phyloP scores from a whole-genome alignment of 2,797 vertebrate genomes.

The Alauda arvensis region DNA sequence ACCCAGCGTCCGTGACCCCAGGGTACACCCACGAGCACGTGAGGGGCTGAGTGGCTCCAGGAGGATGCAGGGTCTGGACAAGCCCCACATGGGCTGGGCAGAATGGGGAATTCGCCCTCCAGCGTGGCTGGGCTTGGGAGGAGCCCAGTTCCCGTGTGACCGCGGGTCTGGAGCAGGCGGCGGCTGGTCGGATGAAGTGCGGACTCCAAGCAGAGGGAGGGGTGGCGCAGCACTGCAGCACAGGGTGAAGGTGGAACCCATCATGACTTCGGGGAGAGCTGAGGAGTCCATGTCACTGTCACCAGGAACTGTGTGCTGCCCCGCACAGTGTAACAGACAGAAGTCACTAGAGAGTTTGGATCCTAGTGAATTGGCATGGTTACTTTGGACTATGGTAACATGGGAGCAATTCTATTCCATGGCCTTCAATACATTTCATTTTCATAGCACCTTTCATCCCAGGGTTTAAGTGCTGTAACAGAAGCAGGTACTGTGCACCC shows the following conservation, averaged over 20 bases:
- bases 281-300: not conserved
- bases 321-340: not conserved
- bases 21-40: not conserved
- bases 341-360: not conserved
- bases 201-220: not conserved
- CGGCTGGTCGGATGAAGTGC: not conserved
- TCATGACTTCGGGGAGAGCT: not conserved
- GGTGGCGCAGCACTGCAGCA: not conserved
- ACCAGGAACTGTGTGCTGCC: not conserved
- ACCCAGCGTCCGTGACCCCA: fast-evolving
- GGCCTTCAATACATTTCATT: constrained; percentile 41
- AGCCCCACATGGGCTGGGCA: not conserved
- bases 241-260: not conserved
- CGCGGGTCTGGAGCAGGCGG: fast-evolving
- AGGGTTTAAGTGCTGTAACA: constrained; percentile 28
- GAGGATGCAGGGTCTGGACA: not conserved
- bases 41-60: not conserved
- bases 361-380: not conserved
- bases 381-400: not conserved
- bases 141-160: not conserved
- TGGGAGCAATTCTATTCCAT: constrained; percentile 10
- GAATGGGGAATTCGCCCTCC: not conserved
- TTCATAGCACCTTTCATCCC: constrained; percentile 63
- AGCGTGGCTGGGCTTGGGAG: fast-evolving
- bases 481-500: constrained; percentile 4